phyloP scores from a whole-genome alignment of 2,113 vertebrate genomes.

The Grantiella picta region DNA sequence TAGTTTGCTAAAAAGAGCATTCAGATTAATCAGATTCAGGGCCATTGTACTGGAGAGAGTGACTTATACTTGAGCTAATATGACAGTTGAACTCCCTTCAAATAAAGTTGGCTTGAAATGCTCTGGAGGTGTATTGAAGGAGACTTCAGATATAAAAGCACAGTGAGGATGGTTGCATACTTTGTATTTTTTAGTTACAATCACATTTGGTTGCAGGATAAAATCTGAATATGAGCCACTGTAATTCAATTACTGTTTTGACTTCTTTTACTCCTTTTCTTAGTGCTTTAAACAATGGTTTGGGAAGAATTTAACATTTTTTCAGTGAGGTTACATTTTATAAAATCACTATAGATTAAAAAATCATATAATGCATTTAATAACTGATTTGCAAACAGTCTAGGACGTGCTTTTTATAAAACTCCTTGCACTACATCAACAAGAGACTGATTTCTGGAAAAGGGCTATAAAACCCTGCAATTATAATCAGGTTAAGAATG shows the following conservation, averaged over 20 bases:
- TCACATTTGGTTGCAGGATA: not conserved
- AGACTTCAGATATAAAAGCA: not conserved
- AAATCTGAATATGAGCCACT: not conserved
- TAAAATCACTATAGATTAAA: not conserved
- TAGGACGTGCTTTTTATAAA: slow-evolving; percentile 36
- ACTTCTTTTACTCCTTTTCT: not conserved
- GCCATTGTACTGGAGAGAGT: slow-evolving; percentile 5
- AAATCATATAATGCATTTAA: slow-evolving; percentile 22
- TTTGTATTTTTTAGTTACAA: not conserved
- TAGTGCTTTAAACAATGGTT: not conserved
- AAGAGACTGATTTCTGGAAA: slow-evolving; percentile 63
- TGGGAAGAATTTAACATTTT: not conserved
- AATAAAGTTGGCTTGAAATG: not conserved
- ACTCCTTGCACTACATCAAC: slow-evolving; percentile 30
- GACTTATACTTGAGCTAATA: slow-evolving; percentile 30
- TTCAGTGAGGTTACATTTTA: not conserved
- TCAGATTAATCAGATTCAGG: slow-evolving; percentile 52
- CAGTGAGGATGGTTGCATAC: not conserved
- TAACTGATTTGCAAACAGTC: slow-evolving; percentile 37
- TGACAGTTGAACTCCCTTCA: not conserved
- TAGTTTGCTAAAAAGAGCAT: slow-evolving; percentile 50
- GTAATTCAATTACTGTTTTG: not conserved
- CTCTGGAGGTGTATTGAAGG: not conserved
- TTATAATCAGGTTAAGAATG: slow-evolving; percentile 78
- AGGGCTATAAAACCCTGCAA: slow-evolving; percentile 66